Base-by-base conservation (phyloP, 37 sponge, comb jelly and placozoan genomes). In the Cliona cf. orientalis region DNA sequence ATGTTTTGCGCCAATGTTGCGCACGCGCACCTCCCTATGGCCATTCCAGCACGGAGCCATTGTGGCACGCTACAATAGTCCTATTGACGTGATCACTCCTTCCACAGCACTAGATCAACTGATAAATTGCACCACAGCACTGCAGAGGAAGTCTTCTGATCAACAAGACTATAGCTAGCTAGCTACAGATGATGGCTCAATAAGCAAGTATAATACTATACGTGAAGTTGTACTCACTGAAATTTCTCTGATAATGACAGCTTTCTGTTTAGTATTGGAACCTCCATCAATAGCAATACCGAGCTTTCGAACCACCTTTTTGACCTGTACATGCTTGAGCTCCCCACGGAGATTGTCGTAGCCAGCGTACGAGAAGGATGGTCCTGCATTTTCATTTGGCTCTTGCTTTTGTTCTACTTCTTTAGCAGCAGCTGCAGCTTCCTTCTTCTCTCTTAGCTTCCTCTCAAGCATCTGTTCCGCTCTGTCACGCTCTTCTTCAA, bases 271-370 rank as follows among this genome's bases (percentile, higher is more conserved):
- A 7, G 96, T 92, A 68, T 90, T 87, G 41, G 88, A 76, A 23
- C 96, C 96, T 28, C 96, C 96, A 37, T 90, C 88, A 32, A 96
- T 88, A 25, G 93, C 93, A 81, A 96, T 96, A 4, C 96, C 96
- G 45, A 96, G 86, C 43, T 79, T 86, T 60, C 80, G 82, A 57
- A 68, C 67, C 53, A 81, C 80, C 62, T 96, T 96, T 25, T 42
- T 82, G 9, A 96, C 88, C 11, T 57, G 79, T 25, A 96, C 58
- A 5, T 71, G 84, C 31, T 80, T 29, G 25, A 96, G 83, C 2
- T 72, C 79, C 0, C 96, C 96, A 11, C 73, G 58, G 0, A 96
- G 86, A 55, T 83, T 53, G 19, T 81, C 81, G 39, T 82, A 96
- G 26, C 90, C 93, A 44, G 40, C 88, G 57, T 67, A 88, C 12